Evolutionary conservation across 2,888 invertebrate species (phyloP).

Genomic region (Balanococcus diminutus): DNA sequence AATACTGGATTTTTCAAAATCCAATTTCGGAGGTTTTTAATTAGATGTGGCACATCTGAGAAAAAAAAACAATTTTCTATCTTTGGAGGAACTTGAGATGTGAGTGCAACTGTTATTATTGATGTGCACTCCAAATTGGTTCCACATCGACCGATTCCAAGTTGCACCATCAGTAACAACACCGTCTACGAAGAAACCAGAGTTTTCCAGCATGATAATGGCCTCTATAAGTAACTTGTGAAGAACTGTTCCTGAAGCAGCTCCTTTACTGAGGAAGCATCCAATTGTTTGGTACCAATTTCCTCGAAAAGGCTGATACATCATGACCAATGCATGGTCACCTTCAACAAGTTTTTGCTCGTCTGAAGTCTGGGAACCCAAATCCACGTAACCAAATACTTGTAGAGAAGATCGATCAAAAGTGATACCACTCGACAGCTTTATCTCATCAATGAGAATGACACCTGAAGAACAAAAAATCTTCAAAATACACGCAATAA

Average conservation of each 20-base stretch:
- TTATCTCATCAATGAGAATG: too few relatives aligned
- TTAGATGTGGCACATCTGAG: constrained; percentile 38
- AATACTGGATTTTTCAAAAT: not conserved
- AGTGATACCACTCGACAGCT: too few relatives aligned
- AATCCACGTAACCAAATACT: too few relatives aligned
- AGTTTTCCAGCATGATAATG: constrained; percentile 14
- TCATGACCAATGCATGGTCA: constrained; percentile 19
- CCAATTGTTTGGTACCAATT: constrained; percentile 33
- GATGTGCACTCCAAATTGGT: not conserved
- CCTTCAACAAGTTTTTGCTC: too few relatives aligned
- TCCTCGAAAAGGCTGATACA: constrained; percentile 35
- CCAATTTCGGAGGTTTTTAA: constrained; percentile 44
- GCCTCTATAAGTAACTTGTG: constrained; percentile 12
- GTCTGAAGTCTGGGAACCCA: too few relatives aligned
- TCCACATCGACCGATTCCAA: constrained; percentile 28
- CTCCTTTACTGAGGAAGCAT: constrained; percentile 38
- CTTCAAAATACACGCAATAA: too few relatives aligned
- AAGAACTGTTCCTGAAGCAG: constrained; percentile 36
- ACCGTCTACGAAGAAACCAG: not conserved
- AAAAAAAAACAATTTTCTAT: not conserved
- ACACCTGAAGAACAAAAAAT: too few relatives aligned
- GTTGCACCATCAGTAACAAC: constrained; percentile 12
- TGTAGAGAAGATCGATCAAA: too few relatives aligned
- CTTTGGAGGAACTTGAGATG: not conserved
- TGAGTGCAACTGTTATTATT: not conserved